Evolutionary conservation across 2,113 vertebrate species (phyloP).

Genomic region (Varanus salvator): DNA sequence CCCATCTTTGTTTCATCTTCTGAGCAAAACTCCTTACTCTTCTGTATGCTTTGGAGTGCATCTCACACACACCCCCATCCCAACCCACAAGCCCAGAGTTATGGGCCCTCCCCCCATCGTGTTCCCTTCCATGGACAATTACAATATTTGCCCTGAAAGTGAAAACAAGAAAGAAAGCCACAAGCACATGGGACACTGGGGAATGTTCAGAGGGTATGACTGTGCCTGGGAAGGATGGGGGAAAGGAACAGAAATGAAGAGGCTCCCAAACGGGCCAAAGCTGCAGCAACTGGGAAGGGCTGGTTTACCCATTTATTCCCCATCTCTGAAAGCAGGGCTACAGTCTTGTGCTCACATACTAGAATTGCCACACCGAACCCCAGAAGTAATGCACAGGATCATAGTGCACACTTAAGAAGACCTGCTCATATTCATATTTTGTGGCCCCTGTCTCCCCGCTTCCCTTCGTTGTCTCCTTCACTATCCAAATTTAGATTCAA

Average conservation of each 20-base stretch:
- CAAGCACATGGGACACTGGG: slow-evolving; percentile 18
- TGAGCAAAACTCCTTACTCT: neutral
- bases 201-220: neutral
- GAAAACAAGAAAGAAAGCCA: slow-evolving; percentile 32
- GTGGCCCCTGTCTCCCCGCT: neutral
- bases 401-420: neutral
- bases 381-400: neutral
- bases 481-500: neutral
- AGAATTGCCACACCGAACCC: neutral
- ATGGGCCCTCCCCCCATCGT: neutral
- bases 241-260: slow-evolving; percentile 9
- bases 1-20: neutral
- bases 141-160: slow-evolving; percentile 31
- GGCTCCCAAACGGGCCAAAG: neutral
- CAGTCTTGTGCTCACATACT: neutral
- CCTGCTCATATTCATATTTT: neutral
- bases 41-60: neutral
- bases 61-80: neutral
- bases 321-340: neutral
- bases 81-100: neutral
- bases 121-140: slow-evolving; percentile 35
- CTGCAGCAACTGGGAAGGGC: neutral
- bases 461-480: neutral
- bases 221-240: neutral
- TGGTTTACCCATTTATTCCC: neutral